phyloP scores from a whole-genome alignment of 2,797 vertebrate genomes.

The Ispidina lecontei region DNA sequence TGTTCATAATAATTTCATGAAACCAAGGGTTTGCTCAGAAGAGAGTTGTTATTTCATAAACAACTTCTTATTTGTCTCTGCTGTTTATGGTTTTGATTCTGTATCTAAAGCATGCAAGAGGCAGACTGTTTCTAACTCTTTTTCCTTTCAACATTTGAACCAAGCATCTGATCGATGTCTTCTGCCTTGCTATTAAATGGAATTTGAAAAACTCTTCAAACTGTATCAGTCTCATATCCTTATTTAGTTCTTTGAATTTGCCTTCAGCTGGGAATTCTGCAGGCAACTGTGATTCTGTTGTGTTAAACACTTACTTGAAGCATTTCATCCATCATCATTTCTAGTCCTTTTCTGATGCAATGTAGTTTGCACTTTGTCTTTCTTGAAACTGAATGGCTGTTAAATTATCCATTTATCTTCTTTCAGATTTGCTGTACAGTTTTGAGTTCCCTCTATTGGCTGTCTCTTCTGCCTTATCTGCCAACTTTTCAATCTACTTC shows the following conservation, averaged over 20 bases:
- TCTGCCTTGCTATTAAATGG: conserved; percentile 77
- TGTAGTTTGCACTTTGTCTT: conserved; percentile 84
- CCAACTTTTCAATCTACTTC: conserved; percentile 75
- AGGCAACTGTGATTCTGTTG: conserved; percentile 74
- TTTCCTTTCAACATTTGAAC: conserved; percentile 66
- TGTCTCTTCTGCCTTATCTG: conserved; percentile 79
- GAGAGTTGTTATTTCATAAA: conserved; percentile 35
- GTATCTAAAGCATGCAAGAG: not conserved
- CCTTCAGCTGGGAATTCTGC: conserved; percentile 78
- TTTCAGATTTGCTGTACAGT: conserved; percentile 78
- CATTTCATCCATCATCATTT: conserved; percentile 83
- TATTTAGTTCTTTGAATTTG: conserved; percentile 76
- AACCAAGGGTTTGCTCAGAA: not conserved
- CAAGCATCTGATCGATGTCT: conserved; percentile 74
- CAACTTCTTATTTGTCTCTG: not conserved
- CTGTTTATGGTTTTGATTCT: conserved; percentile 16
- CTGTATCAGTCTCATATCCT: conserved; percentile 78
- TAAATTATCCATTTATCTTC: conserved; percentile 88
- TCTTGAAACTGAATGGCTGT: conserved; percentile 84
- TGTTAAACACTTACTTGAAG: conserved; percentile 77
- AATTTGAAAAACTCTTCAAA: conserved; percentile 84
- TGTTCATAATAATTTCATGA: conserved; percentile 1
- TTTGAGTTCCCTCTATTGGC: conserved; percentile 72
- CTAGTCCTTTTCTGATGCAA: conserved; percentile 83
- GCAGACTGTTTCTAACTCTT: conserved; percentile 45